Evolutionary conservation across 53 echinoderm and acorn worm species (phyloP), one percentile per base, ranked within the genome.

Genomic region (Echinometra lucunter): DNA sequence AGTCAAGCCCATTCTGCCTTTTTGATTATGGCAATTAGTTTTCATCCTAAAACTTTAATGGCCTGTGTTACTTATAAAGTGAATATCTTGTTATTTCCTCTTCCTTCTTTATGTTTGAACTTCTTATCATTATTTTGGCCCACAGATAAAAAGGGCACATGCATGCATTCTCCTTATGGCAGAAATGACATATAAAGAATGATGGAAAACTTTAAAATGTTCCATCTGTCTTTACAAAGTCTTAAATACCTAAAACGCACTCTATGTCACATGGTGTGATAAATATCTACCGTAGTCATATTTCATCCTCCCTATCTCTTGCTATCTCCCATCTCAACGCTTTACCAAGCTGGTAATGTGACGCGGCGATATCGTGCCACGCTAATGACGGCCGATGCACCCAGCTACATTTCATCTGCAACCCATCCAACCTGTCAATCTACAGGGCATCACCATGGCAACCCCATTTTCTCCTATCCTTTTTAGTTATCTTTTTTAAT

Each of bases 271-370:
- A 89, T 25, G 57, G 58, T 28, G 27, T 57, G 57, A 83, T 83
- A 83, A 25, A n/a, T n/a, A n/a, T n/a, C n/a, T n/a, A n/a, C n/a
- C n/a, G 27, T 21, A 23, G 47, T 83, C 44, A 12, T 47, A 45
- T 47, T 83, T 83, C 45, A 83, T 45, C 47, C 6, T 47, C 44
- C 83, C 40, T 44, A 83, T 83, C 44, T 83, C 83, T 12, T 21
- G 38, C 44, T 83, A 44, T 83, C 44, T 47, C 44, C 8, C n/a
- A 83, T 83, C 69, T 69, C 69, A 69, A 69, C 69, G 32, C 69
- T 69, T 69, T 69, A 34, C 30, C 69, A 15, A 69, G 69, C 69
- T 34, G 13, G 69, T 32, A 69, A 69, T 69, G 9, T 9, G 69
- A 69, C 8, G 32, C 69, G 7, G 12, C 30, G 12, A 69, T 69